phyloP scores from a whole-genome alignment of 2,113 vertebrate genomes.

The Corythornis cristatus region DNA sequence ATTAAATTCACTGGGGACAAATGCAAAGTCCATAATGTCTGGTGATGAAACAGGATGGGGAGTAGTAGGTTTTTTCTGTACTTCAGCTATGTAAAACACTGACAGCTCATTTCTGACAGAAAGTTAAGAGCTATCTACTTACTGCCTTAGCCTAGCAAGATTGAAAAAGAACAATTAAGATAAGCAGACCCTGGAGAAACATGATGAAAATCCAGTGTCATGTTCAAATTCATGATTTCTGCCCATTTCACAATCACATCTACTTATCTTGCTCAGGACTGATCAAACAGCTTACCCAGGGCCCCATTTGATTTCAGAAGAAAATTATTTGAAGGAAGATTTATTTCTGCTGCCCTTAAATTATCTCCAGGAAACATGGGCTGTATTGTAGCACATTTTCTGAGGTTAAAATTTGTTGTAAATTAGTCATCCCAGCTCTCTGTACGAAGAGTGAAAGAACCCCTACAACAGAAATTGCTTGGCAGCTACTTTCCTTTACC shows the following conservation, averaged over 20 bases:
- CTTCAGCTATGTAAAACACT: background rate
- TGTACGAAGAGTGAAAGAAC: background rate
- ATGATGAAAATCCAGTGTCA: background rate
- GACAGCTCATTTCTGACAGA: background rate
- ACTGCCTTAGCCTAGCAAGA: background rate
- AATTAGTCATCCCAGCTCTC: background rate
- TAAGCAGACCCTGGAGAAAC: background rate
- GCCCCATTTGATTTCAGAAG: background rate
- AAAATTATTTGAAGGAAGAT: background rate
- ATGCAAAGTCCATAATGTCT: background rate
- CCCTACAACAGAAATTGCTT: background rate
- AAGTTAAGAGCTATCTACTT: background rate
- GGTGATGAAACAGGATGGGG: rapidly evolving
- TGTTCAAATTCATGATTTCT: background rate
- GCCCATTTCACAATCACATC: background rate
- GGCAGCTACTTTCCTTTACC: background rate
- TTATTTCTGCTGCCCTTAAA: background rate
- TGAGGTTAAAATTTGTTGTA: background rate
- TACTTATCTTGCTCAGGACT: background rate
- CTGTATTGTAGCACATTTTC: background rate
- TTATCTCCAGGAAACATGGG: background rate
- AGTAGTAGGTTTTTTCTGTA: background rate
- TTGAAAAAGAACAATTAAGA: background rate
- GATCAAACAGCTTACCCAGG: background rate
- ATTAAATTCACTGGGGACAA: background rate